Evolutionary conservation across 2,797 vertebrate species (phyloP).

Genomic region (Lepidocolaptes lacrymiger): DNA sequence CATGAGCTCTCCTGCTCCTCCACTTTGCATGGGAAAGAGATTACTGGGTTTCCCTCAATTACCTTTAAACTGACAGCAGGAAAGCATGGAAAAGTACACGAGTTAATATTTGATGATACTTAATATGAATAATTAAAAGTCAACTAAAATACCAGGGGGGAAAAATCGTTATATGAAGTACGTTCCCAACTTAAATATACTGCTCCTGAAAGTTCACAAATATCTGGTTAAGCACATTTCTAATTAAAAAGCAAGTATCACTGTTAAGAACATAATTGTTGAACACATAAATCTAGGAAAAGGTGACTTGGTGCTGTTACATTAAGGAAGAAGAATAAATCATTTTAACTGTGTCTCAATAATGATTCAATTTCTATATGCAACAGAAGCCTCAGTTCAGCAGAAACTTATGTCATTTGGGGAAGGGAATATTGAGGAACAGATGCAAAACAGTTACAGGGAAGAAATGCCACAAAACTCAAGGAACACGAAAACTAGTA

Average conservation of each 20-base stretch:
- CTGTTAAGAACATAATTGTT: background rate
- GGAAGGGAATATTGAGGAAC: background rate
- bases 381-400: conserved; percentile 1
- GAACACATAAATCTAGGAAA: conserved; percentile 49
- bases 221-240: conserved; percentile 16
- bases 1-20: background rate
- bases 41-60: background rate
- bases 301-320: background rate
- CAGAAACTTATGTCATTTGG: background rate
- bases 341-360: conserved; percentile 18
- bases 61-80: background rate
- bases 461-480: background rate
- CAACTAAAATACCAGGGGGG: background rate
- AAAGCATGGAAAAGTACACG: background rate
- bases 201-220: background rate
- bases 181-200: background rate
- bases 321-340: conserved; percentile 27
- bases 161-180: background rate
- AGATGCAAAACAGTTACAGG: background rate
- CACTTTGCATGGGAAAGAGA: background rate
- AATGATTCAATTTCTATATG: background rate
- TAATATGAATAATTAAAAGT: conserved; percentile 17
- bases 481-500: background rate
- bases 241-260: conserved; percentile 19
- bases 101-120: background rate